Conservation (phyloP, 2,888 invertebrate genomes). For the Odontomyia ornata region DNA sequence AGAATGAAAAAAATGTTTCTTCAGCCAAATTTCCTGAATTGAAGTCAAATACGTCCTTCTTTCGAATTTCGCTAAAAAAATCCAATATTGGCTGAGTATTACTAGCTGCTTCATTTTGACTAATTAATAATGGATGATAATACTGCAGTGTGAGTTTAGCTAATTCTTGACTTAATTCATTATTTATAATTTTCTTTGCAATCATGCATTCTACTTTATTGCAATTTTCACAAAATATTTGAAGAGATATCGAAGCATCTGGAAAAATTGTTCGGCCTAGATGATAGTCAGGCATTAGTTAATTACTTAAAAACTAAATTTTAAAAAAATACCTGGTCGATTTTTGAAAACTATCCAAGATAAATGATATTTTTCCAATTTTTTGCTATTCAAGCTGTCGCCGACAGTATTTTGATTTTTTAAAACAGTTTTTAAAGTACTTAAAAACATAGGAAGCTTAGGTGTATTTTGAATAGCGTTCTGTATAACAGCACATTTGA, state of each 20-base stretch:
- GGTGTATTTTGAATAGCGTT: neutral
- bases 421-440: constrained; percentile 3
- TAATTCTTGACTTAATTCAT: constrained; percentile 60
- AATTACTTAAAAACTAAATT: constrained; percentile 15
- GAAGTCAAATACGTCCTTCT: constrained; percentile 51
- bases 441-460: neutral
- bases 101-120: constrained; percentile 59
- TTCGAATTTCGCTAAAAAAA: constrained; percentile 60
- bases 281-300: constrained; percentile 38
- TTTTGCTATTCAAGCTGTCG: neutral
- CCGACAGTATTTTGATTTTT: neutral
- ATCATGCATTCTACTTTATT: constrained; percentile 59
- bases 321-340: constrained; percentile 56
- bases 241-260: constrained; percentile 56
- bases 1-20: constrained; percentile 63
- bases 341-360: constrained; percentile 64
- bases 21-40: constrained; percentile 59
- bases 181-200: constrained; percentile 62
- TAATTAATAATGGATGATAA: constrained; percentile 61
- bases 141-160: constrained; percentile 60
- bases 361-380: constrained; percentile 57
- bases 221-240: constrained; percentile 57
- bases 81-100: constrained; percentile 61
- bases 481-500: constrained; percentile 60
- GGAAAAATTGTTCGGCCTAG: constrained; percentile 60